Evolutionary conservation across 2,888 invertebrate species (phyloP).

Genomic region (Pollenia labialis): DNA sequence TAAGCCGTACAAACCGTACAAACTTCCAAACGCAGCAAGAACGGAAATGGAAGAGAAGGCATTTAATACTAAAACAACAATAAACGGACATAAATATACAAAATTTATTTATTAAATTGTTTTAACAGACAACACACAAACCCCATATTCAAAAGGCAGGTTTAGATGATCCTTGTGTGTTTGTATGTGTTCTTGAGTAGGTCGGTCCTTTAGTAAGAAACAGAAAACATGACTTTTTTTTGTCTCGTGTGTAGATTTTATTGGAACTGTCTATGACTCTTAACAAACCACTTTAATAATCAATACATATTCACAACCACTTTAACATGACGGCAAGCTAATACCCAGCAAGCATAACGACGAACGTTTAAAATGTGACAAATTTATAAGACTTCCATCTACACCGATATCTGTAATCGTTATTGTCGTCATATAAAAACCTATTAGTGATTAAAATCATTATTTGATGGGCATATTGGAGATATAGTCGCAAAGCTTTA

Average conservation of each 20-base stretch:
- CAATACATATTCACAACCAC: not conserved
- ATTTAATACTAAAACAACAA: constrained; percentile 49
- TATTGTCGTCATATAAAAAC: no score
- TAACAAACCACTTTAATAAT: constrained; percentile 22
- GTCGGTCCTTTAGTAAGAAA: not conserved
- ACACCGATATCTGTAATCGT: no score
- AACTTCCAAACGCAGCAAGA: not conserved
- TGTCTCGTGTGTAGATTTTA: constrained; percentile 22
- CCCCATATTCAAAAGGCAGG: constrained; percentile 25
- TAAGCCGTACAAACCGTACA: not conserved
- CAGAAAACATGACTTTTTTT: not conserved
- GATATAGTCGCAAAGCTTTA: no score
- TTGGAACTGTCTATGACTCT: constrained; percentile 23
- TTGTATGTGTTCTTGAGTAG: not conserved
- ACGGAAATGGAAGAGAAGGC: constrained; percentile 47
- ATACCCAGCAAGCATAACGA: no score
- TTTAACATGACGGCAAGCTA: not conserved
- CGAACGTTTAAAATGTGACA: no score
- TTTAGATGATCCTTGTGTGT: constrained; percentile 2
- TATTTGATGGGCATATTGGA: no score
- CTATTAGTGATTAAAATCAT: no score
- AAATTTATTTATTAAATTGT: constrained; percentile 57
- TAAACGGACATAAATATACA: constrained; percentile 50
- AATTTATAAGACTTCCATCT: no score
- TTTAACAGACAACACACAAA: constrained; percentile 6